Evolutionary conservation across 1,140 invertebrate species (phyloP), one percentile per base, ranked within the genome.

Genomic region (Megathymus violae): DNA sequence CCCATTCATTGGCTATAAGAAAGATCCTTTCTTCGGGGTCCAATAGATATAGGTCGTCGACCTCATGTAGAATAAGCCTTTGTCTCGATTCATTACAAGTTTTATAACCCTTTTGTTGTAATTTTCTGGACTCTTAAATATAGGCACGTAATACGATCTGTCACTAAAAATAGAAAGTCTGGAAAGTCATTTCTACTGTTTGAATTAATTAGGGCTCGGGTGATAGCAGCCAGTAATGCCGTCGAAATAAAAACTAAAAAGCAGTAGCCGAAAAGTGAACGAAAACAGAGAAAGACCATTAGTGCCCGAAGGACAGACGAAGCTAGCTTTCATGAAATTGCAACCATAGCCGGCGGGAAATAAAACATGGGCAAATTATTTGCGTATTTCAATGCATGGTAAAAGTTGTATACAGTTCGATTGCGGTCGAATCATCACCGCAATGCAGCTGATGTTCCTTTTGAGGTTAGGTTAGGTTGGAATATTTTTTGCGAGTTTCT

Each of bases 21-120:
- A 85, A 78, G 70, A 71, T 81, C 69, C 76, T 82, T 76, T 74
- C 74, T 74, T 74, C 40, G 72, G 74, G 75, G 74, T 79, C 77
- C 75, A 65, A 72, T 73, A 25, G 69, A 75, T 64, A 62, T 65
- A 69, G 82, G 81, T 86, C 82, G 66, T 75, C 74, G 74, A 82
- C 76, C 82, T 78, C 65, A 59, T 73, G 71, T 71, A 81, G 80
- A 78, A 71, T 85, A 65, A 83, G 67, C 74, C 67, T 70, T 74
- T 63, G 43, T 65, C 48, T 61, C 36, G 44, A 52, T 60, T 48
- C 63, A 46, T 62, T 43, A 61, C 67, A 52, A 52, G 38, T 60
- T 64, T 41, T 69, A 69, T 74, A 54, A 40, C 14, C 36, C 34
- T 22, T 22, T 38, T 14, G 11, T n/a, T n/a, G n/a, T n/a, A n/a